Conservation (phyloP, 1,140 invertebrate species). For the Procambarus clarkii region DNA sequence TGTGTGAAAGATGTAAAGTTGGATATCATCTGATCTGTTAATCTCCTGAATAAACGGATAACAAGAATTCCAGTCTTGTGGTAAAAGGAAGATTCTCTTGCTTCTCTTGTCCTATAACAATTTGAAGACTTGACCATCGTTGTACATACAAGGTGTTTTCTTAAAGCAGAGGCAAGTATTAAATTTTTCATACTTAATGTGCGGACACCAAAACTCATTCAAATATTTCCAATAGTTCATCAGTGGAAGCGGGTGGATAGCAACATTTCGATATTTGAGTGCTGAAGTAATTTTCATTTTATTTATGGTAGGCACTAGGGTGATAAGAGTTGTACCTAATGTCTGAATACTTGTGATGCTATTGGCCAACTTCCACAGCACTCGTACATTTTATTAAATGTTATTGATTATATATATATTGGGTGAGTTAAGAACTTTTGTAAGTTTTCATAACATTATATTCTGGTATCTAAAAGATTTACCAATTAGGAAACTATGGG, state of each 20-base stretch:
- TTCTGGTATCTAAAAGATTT: constrained; percentile 51
- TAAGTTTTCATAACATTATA: constrained; percentile 44
- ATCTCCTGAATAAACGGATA: constrained; percentile 11
- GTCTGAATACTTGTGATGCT: constrained; percentile 40
- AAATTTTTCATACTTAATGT: constrained; percentile 7
- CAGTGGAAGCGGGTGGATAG: constrained; percentile 57
- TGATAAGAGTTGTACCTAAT: constrained; percentile 34
- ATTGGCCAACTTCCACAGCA: constrained; percentile 56
- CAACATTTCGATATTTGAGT: constrained; percentile 26
- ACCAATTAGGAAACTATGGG: constrained; percentile 29
- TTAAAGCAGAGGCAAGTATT: constrained; percentile 28
- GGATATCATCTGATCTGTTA: constrained; percentile 18
- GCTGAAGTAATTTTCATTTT: constrained; percentile 42
- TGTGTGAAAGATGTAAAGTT: constrained; percentile 37
- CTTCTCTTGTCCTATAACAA: constrained; percentile 27
- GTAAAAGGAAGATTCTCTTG: constrained; percentile 14
- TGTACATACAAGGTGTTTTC: constrained; percentile 33
- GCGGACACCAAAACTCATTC: constrained; percentile 11
- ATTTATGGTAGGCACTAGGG: constrained; percentile 62
- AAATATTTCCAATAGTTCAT: constrained; percentile 36
- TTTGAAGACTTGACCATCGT: constrained; percentile 15
- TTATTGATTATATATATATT: constrained; percentile 55
- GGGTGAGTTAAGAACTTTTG: constrained; percentile 47
- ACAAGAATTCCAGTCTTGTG: constrained; percentile 18
- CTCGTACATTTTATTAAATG: constrained; percentile 51